phyloP scores from a whole-genome alignment of 2,797 vertebrate species.

The Sebastolobus alascanus region DNA sequence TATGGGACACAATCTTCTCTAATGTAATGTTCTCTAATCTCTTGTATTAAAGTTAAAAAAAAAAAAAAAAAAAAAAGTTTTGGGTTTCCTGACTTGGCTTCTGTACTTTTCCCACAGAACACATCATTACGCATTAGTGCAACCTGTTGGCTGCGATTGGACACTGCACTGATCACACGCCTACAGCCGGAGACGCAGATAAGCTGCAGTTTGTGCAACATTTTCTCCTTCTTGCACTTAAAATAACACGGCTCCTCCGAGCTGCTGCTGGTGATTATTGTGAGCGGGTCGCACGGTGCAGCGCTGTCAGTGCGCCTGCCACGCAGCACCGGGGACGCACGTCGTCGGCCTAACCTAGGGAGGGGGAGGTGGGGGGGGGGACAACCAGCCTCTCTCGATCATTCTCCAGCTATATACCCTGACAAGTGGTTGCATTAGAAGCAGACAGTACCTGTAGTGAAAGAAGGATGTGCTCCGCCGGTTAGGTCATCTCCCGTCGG shows the following conservation, averaged over 20 bases:
- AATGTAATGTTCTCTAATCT: too few relatives aligned
- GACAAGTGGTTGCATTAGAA: constrained; percentile 14
- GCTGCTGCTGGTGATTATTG: not conserved
- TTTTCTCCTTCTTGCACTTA: not conserved
- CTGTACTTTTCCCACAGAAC: constrained; percentile 35
- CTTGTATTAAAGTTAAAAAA: not conserved
- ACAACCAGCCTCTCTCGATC: constrained; percentile 12
- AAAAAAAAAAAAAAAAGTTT: constrained; percentile 38
- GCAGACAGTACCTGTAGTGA: constrained; percentile 64
- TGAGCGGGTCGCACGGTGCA: not conserved
- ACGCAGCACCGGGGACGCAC: constrained; percentile 27
- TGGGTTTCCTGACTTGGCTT: constrained; percentile 23
- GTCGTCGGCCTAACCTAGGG: constrained; percentile 53
- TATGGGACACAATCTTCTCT: not conserved
- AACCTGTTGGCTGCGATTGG: constrained; percentile 81
- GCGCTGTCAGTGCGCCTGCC: constrained; percentile 29
- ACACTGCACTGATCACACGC: constrained; percentile 69
- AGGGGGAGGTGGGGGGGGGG: not conserved
- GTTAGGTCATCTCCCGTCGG: constrained; percentile 70
- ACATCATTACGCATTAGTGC: constrained; percentile 68
- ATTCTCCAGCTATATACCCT: not conserved
- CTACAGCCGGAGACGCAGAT: constrained; percentile 8
- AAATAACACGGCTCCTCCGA: not conserved
- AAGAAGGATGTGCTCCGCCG: constrained; percentile 26
- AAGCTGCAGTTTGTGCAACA: constrained; percentile 42